Base-by-base conservation (phyloP, 2,113 vertebrate species). In the Halichoerus grypus region DNA sequence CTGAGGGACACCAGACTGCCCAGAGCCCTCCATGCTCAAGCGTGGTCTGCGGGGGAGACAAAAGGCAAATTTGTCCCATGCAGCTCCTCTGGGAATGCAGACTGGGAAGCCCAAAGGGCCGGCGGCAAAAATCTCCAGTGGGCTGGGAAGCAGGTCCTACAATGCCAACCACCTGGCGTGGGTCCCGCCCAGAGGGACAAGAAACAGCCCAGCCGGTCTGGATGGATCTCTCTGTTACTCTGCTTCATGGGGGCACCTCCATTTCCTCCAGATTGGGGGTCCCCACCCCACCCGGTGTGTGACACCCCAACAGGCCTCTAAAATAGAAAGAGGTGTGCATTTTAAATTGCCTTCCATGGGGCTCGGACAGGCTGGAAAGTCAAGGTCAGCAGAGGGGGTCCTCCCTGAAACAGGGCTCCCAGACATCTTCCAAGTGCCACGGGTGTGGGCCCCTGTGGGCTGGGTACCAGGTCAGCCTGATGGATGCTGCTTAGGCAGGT, bases 21-120 rank as follows among this genome's bases (percentile, higher is more conserved):
- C 1, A 7, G 5, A n/a, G 18, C 3, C 12, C 49, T 26, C 9
- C 3, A 4, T 0, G 9, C 63, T 53, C 85, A 1, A 1, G 15
- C 0, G 3, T 63, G 14, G 15, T 36, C 21, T 8, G 0, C 0
- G 3, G 21, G 36, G 46, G 42, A 49, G 74, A 42, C 0, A 0
- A 10, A 8, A 24, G 36, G 42, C 4, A 0, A 6, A n/a, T 39
- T 26, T 0, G 0, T 36, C 71, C 36, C 2, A 0, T 13, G 24
- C 36, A 6, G 4, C 53, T 6, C 19, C 9, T 0, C 42, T 28
- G 46, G n/a, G 14, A 42, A 5, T 0, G 12, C 36, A 18, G 49
- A n/a, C 28, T 4, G 0, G 7, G 28, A 12, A 31, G 1, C 59
- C 42, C 39, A 0, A 15, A 0, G 0, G 33, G 19, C 19, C 0